Evolutionary conservation across 2,888 invertebrate species (phyloP).

Genomic region (Spatulosminthurus flaviceps): DNA sequence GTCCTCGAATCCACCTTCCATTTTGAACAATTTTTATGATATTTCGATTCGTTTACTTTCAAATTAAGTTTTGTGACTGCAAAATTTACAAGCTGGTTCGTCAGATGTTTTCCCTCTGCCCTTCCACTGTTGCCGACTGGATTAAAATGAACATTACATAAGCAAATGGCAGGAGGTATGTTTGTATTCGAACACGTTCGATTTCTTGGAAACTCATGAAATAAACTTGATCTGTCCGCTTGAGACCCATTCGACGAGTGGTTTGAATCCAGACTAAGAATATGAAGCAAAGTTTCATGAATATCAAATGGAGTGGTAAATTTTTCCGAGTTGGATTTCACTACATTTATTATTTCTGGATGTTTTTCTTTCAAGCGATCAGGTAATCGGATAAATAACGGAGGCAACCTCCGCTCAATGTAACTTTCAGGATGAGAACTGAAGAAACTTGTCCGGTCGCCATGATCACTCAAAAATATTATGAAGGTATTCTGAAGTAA

Average conservation of each 20-base stretch:
- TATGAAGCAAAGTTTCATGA: background rate
- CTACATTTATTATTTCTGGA: background rate
- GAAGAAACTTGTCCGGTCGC: conserved; percentile 64
- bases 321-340: background rate
- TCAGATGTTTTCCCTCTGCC: no score
- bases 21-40: no score
- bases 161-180: conserved; percentile 29
- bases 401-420: background rate
- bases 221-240: conserved; percentile 33
- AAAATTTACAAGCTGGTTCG: no score
- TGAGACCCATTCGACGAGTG: background rate
- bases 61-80: no score
- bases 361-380: background rate
- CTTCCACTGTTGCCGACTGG: no score
- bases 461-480: conserved; percentile 80
- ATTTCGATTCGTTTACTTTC: no score
- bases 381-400: background rate
- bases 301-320: conserved; percentile 6
- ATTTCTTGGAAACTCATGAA: background rate
- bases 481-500: conserved; percentile 74
- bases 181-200: conserved; percentile 20
- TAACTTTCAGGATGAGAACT: background rate
- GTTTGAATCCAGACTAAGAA: background rate
- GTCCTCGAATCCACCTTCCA: no score
- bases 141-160: no score